Base-by-base conservation (phyloP, 1,140 invertebrate species). In the Hydropsyche tenuis region DNA sequence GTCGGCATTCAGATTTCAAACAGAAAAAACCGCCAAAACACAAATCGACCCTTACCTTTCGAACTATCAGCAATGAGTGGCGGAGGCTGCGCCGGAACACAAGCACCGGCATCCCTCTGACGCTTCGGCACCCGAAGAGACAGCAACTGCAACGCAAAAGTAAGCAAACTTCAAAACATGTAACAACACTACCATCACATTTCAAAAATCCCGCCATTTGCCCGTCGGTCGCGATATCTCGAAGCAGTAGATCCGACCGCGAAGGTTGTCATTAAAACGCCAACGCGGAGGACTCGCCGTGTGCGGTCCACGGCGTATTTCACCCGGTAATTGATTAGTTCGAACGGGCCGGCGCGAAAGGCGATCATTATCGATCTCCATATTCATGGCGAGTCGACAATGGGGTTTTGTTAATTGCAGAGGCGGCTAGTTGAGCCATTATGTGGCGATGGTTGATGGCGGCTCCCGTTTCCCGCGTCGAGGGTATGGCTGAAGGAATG, bases 51-150 rank as follows among this genome's bases (percentile, higher is more conserved):
- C 30, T 79, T 81, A 88, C 87, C 85, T 86, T 88, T 86, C 37
- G 80, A 74, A 45, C 65, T 84, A 69, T 88, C 87, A 0, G 86
- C 84, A 63, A 89, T 87, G 12, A 89, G 76, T 18, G 87, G 85
- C 1, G 88, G 86, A 30, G 87, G 85, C 75, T 84, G 85, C 25
- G 83, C 73, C 83, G 85, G 11, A 79, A 79, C 73, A 53, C 82
- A 14, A 77, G 64, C 51, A 42, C 70, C 48, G 78, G 68, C 72
- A 78, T 81, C 75, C 79, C 79, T 73, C 78, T 80, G 66, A 68
- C 87, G 79, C 78, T 88, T 89, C 25, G 82, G 85, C 70, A 87
- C 87, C 76, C 87, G 78, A 20, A 89, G 77, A 0, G 87, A 85
- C 81, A 89, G 83, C 42, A 89, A 75, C 88, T 89, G 81, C 3